Base-by-base conservation (phyloP, 1,140 invertebrate species). In the Oncopeltus fasciatus region DNA sequence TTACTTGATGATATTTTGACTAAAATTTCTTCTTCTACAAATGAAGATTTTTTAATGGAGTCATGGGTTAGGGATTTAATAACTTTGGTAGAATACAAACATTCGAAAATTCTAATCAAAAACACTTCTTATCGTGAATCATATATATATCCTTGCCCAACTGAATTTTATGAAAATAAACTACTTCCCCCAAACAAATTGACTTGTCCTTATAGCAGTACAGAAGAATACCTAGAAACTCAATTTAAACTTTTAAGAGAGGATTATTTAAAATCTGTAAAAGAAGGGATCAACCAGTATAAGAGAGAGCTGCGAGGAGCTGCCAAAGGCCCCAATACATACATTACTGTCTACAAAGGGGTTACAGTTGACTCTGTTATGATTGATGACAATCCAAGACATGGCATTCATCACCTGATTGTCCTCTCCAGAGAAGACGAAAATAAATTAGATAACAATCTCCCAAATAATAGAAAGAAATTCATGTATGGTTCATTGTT, bases 401-500 rank as follows among this genome's bases (percentile, higher is more conserved):
- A 46, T 9, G 21, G 57, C 20, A 59, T 63, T 20, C 57, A 61
- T 33, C 60, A 59, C 65, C 67, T 67, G 33, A 58, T 38, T 21
- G 11, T 68, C 69, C 46, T 38, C 68, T 27, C 47, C 57, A 11
- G 43, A 65, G 5, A 64, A 18, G 57, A 31, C n/a, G 27, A 27
- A 24, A 8, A 44, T 9, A 26, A 14, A 14, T 33, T 24, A 46
- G 67, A 64, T 47, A 67, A 70, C 11, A 68, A 66, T 11, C 73
- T 69, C 67, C 70, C 71, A 58, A 67, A 62, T 64, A 9, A 71
- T 33, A 75, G 76, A 0, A 81, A 82, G 68, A 72, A 81, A 57
- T 78, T 91, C 28, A 77, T 88, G 69, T 82, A 74, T 72, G 88
- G 88, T 1, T 83, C 85, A 0, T 71, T 91, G 16, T 66, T 91